Base-by-base conservation (phyloP, 2,113 vertebrate species). In the Mionectes macconnelli region DNA sequence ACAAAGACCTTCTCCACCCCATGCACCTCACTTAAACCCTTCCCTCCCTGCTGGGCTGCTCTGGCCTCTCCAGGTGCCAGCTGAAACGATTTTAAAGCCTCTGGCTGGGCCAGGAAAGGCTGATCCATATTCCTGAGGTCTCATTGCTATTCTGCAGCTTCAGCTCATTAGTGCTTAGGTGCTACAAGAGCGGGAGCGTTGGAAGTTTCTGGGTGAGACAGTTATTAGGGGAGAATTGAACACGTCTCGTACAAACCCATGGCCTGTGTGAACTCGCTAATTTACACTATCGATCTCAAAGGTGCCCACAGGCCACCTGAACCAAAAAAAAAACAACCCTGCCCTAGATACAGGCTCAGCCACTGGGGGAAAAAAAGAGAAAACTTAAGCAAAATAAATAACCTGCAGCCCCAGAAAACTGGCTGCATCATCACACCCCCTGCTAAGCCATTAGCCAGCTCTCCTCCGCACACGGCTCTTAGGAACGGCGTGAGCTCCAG, bases 91-190 rank as follows among this genome's bases (percentile, higher is more conserved):
- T 91, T 81, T 45, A 84, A 83, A 84, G 49, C 69, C 20, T 45
- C 57, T 47, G 52, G n/a, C 66, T 45, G 63, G 76, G 79, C n/a
- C 64, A n/a, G 66, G 37, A 30, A 55, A 45, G 53, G 66, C 44
- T 60, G 89, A 60, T 93, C 91, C 78, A 0, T 87, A 47, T 89
- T 87, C 59, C 78, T 7, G 45, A 96, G 74, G 74, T 67, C 84
- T 96, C 90, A 45, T 90, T 63, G 70, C 69, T 70, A 90, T 89
- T 95, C 92, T 68, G 86, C 93, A 90, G 91, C 77, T 86, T 89
- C 94, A 87, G 95, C 86, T 95, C 94, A 56, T 96, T 93, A 95
- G 94, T 89, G 39, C 91, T 78, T 18, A 67, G 91, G 89, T 81
- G 89, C 93, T 90, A 50, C 80, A 55, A 47, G 89, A 86, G 76